These are phyloP conservation scores for Drosophila kikkawai DNA, from an alignment of 1,140 invertebrate species.

Conservation along the genomic window DNA sequence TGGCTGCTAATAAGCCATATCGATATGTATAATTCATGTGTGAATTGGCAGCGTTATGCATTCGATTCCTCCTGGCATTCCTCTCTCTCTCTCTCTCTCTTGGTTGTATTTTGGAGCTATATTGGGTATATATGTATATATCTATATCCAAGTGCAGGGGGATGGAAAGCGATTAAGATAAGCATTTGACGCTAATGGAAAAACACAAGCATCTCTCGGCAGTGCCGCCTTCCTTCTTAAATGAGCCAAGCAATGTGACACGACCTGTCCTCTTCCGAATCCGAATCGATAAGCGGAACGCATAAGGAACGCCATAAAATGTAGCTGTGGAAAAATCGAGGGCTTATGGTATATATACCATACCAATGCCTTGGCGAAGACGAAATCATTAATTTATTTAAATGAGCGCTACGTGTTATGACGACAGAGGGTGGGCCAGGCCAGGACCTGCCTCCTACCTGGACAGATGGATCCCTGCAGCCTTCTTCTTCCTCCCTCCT, in stretches of 20 bases:
- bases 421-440: conserved; percentile 12
- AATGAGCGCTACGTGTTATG: conserved; percentile 76
- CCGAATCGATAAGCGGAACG: conserved; percentile 48
- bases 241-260: conserved; percentile 69
- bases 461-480: conserved; percentile 15
- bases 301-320: conserved; percentile 64
- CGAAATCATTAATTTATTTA: conserved; percentile 78
- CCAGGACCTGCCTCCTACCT: conserved; percentile 1
- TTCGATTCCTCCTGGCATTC: conserved; percentile 4
- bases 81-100: background rate
- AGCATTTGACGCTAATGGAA: conserved; percentile 66
- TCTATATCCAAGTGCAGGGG: conserved; percentile 12
- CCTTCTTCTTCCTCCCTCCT: background rate
- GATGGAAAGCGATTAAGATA: conserved; percentile 73
- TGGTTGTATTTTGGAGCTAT: background rate
- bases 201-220: conserved; percentile 16
- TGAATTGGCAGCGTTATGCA: conserved; percentile 45
- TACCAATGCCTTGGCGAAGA: background rate
- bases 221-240: conserved; percentile 28
- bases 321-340: conserved; percentile 43
- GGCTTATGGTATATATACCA: background rate
- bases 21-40: conserved; percentile 65
- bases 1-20: conserved; percentile 57
- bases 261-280: conserved; percentile 62
- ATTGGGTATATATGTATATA: background rate